Evolutionary conservation across 1,140 invertebrate species (phyloP), one percentile per base, ranked within the genome.

Genomic region (Drosophila orena): DNA sequence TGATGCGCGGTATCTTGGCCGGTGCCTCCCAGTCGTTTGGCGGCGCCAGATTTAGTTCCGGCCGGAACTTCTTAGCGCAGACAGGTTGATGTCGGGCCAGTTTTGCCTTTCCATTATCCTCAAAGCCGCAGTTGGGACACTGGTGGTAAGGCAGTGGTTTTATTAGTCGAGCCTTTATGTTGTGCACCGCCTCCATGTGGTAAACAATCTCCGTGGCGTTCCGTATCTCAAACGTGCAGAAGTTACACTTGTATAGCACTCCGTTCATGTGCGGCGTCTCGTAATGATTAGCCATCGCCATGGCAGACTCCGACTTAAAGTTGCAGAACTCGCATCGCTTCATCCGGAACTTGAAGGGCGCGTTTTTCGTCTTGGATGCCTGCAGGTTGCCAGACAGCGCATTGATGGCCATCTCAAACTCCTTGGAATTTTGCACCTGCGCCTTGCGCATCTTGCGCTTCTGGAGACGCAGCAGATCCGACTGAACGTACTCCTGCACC

Each of bases 31-130:
- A 98, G 89, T 98, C 97, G 8, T 95, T 92, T 0, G 97, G 95
- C 5, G 97, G 97, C 71, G 96, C 95, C 69, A 98, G 83, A 91
- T 98, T 98, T 30, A 95, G 93, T 58, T 98, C 97, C 0, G 96
- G 95, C 91, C 97, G 95, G 92, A 98, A 98, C 92, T 97, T 97
- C 92, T 98, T 98, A 15, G 95, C 94, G 93, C 98, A 99, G 4
- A 97, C 95, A n/a, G 96, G 94, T 65, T 96, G 94, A 93, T 99
- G 98, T 15, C 97, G 94, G 0, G 96, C 97, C 53, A 98, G 93
- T 93, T 98, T 98, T n/a, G 96, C 96, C 92, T 98, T 98, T 59
- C 97, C 96, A 90, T 98, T 98, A 81, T 98, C 97, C 92, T 99
- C 98, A 89, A 98, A 99, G 1, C 97, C 96, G 94, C 98, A 99